phyloP scores from a whole-genome alignment of 2,113 vertebrate species.

The Gymnarchus niloticus region DNA sequence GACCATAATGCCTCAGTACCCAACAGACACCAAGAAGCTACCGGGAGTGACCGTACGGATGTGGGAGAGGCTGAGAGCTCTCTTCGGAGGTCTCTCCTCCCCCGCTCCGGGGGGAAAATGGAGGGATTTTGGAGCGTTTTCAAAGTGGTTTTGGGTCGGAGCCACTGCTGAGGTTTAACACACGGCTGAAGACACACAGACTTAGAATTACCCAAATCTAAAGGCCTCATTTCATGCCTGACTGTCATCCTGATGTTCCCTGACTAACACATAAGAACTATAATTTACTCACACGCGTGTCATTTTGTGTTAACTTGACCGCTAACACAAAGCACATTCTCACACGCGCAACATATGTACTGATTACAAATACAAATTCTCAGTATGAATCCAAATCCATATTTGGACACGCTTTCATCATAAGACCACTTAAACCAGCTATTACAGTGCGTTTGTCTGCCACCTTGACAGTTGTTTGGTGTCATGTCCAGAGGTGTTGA shows the following conservation, averaged over 20 bases:
- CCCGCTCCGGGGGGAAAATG: neutral
- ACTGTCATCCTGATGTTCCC: neutral
- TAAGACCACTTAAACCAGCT: neutral
- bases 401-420: neutral
- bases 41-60: neutral
- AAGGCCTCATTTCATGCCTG: neutral
- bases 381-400: neutral
- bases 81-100: neutral
- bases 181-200: neutral
- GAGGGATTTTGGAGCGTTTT: neutral
- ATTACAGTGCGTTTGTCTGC: neutral
- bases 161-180: neutral
- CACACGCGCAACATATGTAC: neutral
- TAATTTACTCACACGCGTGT: neutral
- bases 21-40: neutral
- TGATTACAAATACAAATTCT: too few relatives aligned
- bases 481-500: neutral
- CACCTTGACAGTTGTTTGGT: neutral
- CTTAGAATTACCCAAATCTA: neutral
- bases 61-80: neutral
- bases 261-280: neutral
- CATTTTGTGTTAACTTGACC: neutral
- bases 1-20: neutral
- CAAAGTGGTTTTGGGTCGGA: neutral
- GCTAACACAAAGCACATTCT: neutral